Percentiles rank a stretch among this genome's conserved stretches.
Evolutionary conservation across 2,888 invertebrate species (phyloP).

Genomic region (Cosmia pyralina): DNA sequence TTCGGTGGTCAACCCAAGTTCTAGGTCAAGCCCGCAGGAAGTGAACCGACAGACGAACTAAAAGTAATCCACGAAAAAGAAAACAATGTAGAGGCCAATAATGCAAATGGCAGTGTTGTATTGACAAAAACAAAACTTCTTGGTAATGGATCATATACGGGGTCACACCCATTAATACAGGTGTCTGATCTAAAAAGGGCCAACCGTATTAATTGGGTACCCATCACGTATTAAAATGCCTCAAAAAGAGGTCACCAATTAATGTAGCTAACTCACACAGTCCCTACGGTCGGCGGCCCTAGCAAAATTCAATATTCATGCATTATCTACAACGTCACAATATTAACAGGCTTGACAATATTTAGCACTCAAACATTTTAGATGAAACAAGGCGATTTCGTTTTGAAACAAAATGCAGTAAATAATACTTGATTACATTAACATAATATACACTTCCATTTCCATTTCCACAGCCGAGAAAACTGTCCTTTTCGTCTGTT

Average conservation of each 20-base stretch:
- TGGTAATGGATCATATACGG: not conserved
- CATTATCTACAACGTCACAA: conserved; percentile 20
- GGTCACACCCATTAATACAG: conserved; percentile 7
- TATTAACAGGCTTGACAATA: not conserved
- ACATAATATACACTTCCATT: not conserved
- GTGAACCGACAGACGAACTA: conserved; percentile 7
- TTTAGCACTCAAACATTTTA: not conserved
- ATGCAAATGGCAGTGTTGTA: not conserved
- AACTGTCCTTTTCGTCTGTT: conserved; percentile 1
- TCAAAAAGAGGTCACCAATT: conserved; percentile 36
- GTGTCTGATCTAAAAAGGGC: conserved; percentile 16
- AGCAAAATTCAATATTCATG: conserved; percentile 29
- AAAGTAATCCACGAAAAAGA: not conserved
- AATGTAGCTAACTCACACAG: conserved; percentile 24
- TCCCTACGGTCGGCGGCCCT: not conserved
- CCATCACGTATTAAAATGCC: conserved; percentile 16
- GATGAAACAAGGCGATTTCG: not conserved
- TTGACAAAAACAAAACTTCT: not conserved
- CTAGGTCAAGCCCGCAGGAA: conserved; percentile 39
- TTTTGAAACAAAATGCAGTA: not conserved
- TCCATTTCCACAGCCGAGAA: conserved; percentile 37
- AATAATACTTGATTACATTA: not conserved
- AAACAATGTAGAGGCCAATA: conserved; percentile 2
- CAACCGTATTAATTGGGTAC: conserved; percentile 29
- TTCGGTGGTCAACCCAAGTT: conserved; percentile 36